A percentile compares a stretch with the other conserved stretches of the same genome.
Evolutionary conservation across 2,888 invertebrate genomes (phyloP).

Genomic region (Amorpha juglandis): DNA sequence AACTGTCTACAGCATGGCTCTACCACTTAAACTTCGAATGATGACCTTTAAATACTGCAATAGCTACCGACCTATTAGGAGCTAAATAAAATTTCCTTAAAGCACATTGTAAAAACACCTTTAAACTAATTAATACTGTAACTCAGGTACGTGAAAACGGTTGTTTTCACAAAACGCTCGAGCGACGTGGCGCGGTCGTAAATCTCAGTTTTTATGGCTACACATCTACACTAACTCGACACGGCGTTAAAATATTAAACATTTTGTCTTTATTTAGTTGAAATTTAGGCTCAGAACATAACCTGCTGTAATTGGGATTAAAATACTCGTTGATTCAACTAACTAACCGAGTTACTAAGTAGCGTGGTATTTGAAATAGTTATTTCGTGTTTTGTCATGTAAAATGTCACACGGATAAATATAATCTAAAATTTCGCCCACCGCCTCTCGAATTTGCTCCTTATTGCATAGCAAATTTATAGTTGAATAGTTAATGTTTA

Average conservation of each 20-base stretch:
- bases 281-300: neutral
- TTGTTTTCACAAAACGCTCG: conserved; percentile 38
- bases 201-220: conserved; percentile 49
- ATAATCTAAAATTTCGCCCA: too few relatives aligned
- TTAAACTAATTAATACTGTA: conserved; percentile 35
- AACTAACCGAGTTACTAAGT: neutral
- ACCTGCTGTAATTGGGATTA: neutral
- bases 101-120: neutral
- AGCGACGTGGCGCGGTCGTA: conserved; percentile 41
- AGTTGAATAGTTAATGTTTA: too few relatives aligned
- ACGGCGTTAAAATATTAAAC: conserved; percentile 13
- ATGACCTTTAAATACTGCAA: too few relatives aligned
- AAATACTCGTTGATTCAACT: neutral
- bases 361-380: neutral
- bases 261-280: conserved; percentile 16
- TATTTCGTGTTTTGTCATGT: neutral
- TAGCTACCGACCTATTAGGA: too few relatives aligned
- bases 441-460: too few relatives aligned
- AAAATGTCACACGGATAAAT: neutral
- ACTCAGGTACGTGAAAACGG: conserved; percentile 51
- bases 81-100: too few relatives aligned
- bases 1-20: too few relatives aligned
- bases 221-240: conserved; percentile 43
- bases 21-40: too few relatives aligned
- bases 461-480: too few relatives aligned